Evolutionary conservation across 2,797 vertebrate genomes (phyloP), one percentile per base, ranked within the genome.

Genomic region (Oreochromis mossambicus): DNA sequence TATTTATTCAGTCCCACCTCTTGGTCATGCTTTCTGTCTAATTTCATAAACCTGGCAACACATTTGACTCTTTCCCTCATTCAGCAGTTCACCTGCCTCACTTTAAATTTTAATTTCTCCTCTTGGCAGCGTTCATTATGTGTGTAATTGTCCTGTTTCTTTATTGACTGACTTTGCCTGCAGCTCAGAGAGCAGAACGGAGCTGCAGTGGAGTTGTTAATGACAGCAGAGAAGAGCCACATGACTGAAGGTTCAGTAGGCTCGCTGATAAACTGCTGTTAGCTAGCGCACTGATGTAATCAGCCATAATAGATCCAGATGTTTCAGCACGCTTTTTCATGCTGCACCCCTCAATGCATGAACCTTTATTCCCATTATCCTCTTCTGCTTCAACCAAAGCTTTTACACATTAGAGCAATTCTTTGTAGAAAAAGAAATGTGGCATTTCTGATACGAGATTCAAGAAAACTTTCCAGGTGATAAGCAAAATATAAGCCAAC

Each of bases 131-230:
- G 48, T 94, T 94, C 89, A 93, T 95, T 94, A 92, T 80, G 78
- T 76, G 84, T 81, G 78, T 94, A 94, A 95, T 94, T 92, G 92
- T 93, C 84, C 79, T 50, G 82, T 90, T 91, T 87, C 90, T 95
- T 94, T 91, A 92, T 93, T 82, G 89, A 79, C 79, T 88, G 92
- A 83, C 92, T 88, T 88, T 88, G 90, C 92, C 92, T 85, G 90
- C 87, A 89, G 90, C 90, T 81, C 77, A 46, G 79, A 87, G 81
- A 84, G 91, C 86, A 83, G 80, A 82, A 56, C 83, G 21, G 76
- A 83, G 84, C 88, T 73, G 78, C 81, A 29, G 78, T 63, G 80
- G 52, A 68, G 29, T 73, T 48, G 15, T 55, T 77, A 81, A 83
- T 81, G 79, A 81, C 50, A 19, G 79, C 48, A 34, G 34, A 78